Evolutionary conservation across 1,140 invertebrate species (phyloP).

Genomic region (Zaprionus taronus): DNA sequence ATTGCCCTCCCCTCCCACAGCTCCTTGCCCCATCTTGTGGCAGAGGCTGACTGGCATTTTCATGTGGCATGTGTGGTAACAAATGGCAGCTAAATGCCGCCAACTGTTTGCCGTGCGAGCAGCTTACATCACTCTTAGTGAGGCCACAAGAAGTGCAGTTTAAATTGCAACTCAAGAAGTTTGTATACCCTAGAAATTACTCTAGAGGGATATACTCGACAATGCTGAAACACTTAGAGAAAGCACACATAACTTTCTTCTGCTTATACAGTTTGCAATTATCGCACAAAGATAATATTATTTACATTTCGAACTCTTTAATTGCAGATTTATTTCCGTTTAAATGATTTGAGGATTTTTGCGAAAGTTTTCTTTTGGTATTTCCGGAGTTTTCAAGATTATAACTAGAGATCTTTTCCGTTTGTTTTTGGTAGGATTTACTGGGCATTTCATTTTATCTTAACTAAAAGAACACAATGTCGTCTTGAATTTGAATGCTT

Average conservation of each 20-base stretch:
- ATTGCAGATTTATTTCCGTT: conserved; percentile 4
- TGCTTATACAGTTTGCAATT: not conserved
- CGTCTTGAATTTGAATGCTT: too few species aligned
- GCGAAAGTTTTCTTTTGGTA: not conserved
- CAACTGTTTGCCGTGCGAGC: conserved; percentile 41
- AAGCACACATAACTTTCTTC: not conserved
- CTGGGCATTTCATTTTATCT: too few species aligned
- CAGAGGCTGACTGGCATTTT: conserved; percentile 67
- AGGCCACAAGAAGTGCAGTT: conserved; percentile 52
- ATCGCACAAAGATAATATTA: not conserved
- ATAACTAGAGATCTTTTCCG: not conserved
- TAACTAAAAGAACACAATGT: too few species aligned
- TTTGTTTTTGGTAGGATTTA: not conserved
- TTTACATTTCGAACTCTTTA: not conserved
- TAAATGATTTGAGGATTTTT: not conserved
- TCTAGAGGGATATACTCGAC: conserved; percentile 10
- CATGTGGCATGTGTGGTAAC: conserved; percentile 58
- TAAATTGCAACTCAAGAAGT: conserved; percentile 6
- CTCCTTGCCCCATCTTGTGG: not conserved
- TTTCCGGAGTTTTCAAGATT: not conserved
- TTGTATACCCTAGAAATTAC: conserved; percentile 37
- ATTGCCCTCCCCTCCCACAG: not conserved
- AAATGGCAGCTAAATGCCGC: conserved; percentile 76
- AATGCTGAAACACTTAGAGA: not conserved
- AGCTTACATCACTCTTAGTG: conserved; percentile 64